These are phyloP conservation scores for Apodemia duryi DNA, from an alignment of 2,888 invertebrate genomes.

Conservation along the genomic window DNA sequence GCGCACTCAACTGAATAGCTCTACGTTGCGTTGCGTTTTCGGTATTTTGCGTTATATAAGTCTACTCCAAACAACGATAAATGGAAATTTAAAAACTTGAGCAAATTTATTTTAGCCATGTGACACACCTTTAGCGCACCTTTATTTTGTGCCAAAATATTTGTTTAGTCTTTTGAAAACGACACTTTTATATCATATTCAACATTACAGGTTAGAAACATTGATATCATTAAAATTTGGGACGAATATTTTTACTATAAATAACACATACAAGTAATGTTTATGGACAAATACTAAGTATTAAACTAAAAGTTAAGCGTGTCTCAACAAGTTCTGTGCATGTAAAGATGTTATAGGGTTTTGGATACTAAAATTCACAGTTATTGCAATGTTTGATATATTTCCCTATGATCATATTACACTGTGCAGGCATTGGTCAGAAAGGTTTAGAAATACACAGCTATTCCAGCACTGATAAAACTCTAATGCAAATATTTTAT, in stretches of 20 bases:
- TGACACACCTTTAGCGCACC: conserved; percentile 12
- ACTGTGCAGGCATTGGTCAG: not conserved
- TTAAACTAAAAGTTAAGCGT: conserved; percentile 6
- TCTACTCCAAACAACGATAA: no score
- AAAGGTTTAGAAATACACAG: not conserved
- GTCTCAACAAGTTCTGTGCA: not conserved
- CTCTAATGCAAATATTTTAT: not conserved
- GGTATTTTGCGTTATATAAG: no score
- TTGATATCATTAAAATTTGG: not conserved
- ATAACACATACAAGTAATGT: conserved; percentile 3
- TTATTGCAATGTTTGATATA: not conserved
- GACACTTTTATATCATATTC: not conserved
- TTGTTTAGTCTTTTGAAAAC: not conserved
- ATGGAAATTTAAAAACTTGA: not conserved
- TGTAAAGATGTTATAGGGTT: not conserved
- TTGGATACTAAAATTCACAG: not conserved
- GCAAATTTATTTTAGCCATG: conserved; percentile 1
- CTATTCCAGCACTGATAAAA: not conserved
- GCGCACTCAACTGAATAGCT: no score
- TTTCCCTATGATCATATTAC: not conserved
- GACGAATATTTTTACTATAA: conserved; percentile 5
- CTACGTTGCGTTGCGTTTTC: no score
- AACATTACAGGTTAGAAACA: conserved; percentile 1
- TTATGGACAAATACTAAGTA: conserved; percentile 5
- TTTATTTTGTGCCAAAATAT: conserved; percentile 4